Base-by-base conservation (phyloP, 2,113 vertebrate genomes). In the Centropristis striata region DNA sequence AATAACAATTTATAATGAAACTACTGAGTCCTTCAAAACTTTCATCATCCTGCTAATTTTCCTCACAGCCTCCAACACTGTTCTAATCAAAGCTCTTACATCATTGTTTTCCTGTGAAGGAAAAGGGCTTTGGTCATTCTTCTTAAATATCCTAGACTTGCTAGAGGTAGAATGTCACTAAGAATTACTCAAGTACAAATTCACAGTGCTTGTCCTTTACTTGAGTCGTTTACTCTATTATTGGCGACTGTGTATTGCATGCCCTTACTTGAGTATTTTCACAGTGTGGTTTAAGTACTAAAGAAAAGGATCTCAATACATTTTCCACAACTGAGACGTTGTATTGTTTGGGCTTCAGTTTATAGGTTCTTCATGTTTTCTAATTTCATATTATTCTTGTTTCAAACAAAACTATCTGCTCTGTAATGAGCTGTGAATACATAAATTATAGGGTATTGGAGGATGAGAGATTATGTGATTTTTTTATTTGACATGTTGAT, bases 61-160 rank as follows among this genome's bases (percentile, higher is more conserved):
- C 21, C 61, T 74, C 47, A 28, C 32, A 23, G 2, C 6, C 15
- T 51, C 23, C 10, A 7, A 41, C 46, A 36, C 15, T 4, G 14
- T 16, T 54, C 44, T 21, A 42, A 7, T 54, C 5, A 68, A 47
- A 58, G 1, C 8, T 37, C 49, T 77, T 65, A 71, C 28, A 37
- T 86, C 58, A 74, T 23, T 78, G 70, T 65, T 78, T 68, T 76
- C 61, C 77, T 73, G 20, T 10, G 3, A 65, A 37, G 16, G 25
- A 65, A 15, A 13, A 20, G 54, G 5, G 23, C 25, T 28, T 25
- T 76, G 53, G 36, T 58, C n/a, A 18, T 18, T 69, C 12, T 53
- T 21, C 18, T 23, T n/a, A 18, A 32, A 32, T 32, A 32, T 32
- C 32, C 32, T 32, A 32, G 32, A 32, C 32, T 32, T 32, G 32